These are phyloP conservation scores for Ceyx melanurus DNA, from an alignment of 2,113 vertebrate species.

Conservation along the genomic window DNA sequence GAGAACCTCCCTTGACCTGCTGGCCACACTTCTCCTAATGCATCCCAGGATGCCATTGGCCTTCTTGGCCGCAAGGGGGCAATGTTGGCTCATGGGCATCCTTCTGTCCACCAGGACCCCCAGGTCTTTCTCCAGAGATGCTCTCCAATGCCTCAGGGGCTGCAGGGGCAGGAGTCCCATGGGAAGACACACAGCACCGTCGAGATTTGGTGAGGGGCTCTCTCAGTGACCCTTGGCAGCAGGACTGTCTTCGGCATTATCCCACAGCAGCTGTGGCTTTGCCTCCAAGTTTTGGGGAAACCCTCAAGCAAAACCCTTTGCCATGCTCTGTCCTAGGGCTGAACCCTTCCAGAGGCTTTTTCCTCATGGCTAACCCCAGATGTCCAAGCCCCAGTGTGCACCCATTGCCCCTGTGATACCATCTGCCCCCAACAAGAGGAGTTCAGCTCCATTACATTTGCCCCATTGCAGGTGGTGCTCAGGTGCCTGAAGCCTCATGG, in stretches of 20 bases:
- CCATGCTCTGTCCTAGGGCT: background rate
- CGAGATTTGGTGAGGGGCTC: background rate
- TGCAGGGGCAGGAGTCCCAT: background rate
- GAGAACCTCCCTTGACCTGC: too few relatives aligned
- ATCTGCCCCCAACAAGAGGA: background rate
- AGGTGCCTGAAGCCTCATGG: background rate
- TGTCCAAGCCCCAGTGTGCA: accelerated
- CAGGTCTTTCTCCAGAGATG: too few relatives aligned
- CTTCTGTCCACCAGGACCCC: too few relatives aligned
- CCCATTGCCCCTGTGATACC: accelerated
- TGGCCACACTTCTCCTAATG: too few relatives aligned
- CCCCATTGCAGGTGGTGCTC: accelerated
- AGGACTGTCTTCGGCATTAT: background rate
- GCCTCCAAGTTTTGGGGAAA: background rate
- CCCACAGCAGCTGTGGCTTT: background rate
- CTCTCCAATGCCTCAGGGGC: too few relatives aligned
- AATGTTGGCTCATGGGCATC: too few relatives aligned
- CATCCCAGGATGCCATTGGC: too few relatives aligned
- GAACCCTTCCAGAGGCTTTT: background rate
- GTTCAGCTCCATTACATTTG: background rate
- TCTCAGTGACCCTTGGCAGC: accelerated
- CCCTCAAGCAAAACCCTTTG: background rate
- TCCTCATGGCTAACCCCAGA: background rate
- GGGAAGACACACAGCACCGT: too few relatives aligned
- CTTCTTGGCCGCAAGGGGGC: too few relatives aligned